phyloP scores from a whole-genome alignment of 2,888 invertebrate species.

The Macaria liturata region DNA sequence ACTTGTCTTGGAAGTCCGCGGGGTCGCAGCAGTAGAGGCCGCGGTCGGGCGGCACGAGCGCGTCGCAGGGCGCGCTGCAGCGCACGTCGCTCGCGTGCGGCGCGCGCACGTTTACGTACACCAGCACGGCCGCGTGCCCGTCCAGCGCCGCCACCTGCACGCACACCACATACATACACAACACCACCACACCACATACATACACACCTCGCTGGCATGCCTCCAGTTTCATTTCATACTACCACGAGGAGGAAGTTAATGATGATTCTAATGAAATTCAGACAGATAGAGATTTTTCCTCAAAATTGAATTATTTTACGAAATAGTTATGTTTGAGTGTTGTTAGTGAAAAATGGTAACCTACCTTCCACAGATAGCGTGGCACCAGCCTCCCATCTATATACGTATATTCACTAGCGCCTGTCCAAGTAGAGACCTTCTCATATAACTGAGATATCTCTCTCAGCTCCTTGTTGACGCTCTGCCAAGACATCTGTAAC shows the following conservation, averaged over 20 bases:
- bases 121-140: background rate
- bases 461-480: constrained; percentile 10
- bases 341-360: background rate
- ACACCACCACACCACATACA: background rate
- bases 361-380: constrained; percentile 33
- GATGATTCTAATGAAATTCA: too few relatives aligned
- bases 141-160: constrained; percentile 10
- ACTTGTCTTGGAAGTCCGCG: constrained; percentile 6
- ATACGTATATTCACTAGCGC: constrained; percentile 26
- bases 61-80: constrained; percentile 4
- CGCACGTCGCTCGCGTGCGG: constrained; percentile 4
- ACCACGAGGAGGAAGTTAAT: too few relatives aligned
- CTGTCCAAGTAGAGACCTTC: constrained; percentile 24
- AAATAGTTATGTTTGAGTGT: background rate
- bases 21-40: constrained; percentile 12
- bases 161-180: background rate
- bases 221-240: background rate
- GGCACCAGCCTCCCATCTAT: constrained; percentile 21
- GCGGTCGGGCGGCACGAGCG: background rate
- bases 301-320: background rate
- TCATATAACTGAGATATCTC: background rate
- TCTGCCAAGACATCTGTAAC: constrained; percentile 25
- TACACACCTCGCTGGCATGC: background rate
- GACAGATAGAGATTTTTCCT: too few relatives aligned
- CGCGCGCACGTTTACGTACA: constrained; percentile 9